Evolutionary conservation across 2,797 vertebrate species (phyloP).

Genomic region (Phylloscopus collybita): DNA sequence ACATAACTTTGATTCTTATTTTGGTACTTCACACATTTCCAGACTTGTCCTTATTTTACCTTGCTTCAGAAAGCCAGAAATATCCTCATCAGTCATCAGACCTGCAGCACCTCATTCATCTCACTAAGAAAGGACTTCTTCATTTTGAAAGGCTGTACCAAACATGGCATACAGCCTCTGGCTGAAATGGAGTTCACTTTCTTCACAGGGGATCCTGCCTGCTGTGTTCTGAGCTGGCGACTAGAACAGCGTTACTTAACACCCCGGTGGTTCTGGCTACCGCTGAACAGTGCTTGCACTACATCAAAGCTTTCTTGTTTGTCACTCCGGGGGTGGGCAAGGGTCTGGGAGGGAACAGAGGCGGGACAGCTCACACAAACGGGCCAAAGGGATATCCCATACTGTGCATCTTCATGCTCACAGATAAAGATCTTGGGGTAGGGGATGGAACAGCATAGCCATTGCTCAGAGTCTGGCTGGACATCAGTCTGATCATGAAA

Average conservation of each 20-base stretch:
- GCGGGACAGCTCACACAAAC: neutral
- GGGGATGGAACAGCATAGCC: neutral
- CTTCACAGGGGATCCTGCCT: neutral
- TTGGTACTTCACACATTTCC: neutral
- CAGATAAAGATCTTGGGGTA: neutral
- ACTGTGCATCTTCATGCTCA: too few species aligned
- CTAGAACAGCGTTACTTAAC: neutral
- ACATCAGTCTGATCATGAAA: accelerated
- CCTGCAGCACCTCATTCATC: neutral
- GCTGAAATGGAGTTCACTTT: neutral
- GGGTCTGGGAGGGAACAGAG: neutral
- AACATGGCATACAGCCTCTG: too few species aligned
- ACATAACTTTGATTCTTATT: neutral
- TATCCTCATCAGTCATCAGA: neutral
- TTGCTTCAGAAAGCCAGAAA: neutral
- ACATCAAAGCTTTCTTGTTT: neutral
- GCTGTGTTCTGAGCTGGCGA: neutral
- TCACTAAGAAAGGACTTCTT: neutral
- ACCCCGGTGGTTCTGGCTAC: neutral
- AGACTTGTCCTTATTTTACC: neutral
- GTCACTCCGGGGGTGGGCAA: neutral
- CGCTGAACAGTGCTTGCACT: neutral
- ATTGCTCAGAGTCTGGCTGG: neutral
- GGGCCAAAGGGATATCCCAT: neutral
- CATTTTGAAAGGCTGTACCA: neutral